A percentile compares a stretch with the other conserved stretches of the same genome.
Evolutionary conservation across 2,888 invertebrate genomes (phyloP).

Genomic region (Euplagia quadripunctaria): DNA sequence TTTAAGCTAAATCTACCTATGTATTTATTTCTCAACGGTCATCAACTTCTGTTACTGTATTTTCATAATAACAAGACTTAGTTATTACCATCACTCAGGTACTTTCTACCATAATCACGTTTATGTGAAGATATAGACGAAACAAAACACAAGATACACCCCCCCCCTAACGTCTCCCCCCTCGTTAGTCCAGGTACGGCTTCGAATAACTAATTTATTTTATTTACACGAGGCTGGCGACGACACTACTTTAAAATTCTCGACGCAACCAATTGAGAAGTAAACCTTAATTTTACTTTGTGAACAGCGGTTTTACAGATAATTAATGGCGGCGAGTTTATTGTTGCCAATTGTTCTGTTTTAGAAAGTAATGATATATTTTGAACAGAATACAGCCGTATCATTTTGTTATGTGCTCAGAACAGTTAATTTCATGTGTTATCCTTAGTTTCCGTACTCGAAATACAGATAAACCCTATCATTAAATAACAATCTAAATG

Average conservation of each 20-base stretch:
- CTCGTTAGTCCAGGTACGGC: slow-evolving; percentile 56
- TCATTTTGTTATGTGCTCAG: neutral
- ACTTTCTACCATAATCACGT: slow-evolving; percentile 9
- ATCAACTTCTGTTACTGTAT: neutral
- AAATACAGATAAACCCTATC: no score
- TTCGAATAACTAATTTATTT: slow-evolving; percentile 58
- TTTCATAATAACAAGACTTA: neutral
- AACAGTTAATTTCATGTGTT: no score
- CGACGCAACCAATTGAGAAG: slow-evolving; percentile 40
- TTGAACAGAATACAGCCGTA: neutral
- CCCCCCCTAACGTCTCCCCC: slow-evolving; percentile 16
- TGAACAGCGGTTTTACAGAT: slow-evolving; percentile 29
- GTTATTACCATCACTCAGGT: neutral
- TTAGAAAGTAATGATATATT: slow-evolving; percentile 8
- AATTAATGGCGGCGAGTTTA: slow-evolving; percentile 42
- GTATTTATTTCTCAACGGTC: neutral
- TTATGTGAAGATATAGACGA: neutral
- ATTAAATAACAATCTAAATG: no score
- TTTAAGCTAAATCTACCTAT: no score
- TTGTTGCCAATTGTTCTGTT: slow-evolving; percentile 23
- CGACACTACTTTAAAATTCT: slow-evolving; percentile 53
- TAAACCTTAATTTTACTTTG: slow-evolving; percentile 48
- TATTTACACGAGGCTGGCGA: slow-evolving; percentile 47
- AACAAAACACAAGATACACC: slow-evolving; percentile 18
- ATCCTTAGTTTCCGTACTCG: no score